Evolutionary conservation across 2,888 invertebrate species (phyloP).

Genomic region (Pristionchus japonicus): DNA sequence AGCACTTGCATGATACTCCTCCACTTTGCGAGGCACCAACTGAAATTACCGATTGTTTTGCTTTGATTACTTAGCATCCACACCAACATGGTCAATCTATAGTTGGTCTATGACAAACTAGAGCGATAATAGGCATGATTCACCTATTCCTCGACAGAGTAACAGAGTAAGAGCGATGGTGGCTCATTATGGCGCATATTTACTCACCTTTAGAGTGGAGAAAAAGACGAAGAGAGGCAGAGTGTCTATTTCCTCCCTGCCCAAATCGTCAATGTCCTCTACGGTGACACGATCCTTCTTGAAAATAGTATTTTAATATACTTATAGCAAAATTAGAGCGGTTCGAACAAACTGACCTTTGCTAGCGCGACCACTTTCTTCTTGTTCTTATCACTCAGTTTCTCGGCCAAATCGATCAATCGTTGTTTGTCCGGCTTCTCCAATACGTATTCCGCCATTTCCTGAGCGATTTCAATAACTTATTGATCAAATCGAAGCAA

Average conservation of each 20-base stretch:
- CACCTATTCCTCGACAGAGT: not conserved
- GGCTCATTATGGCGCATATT: constrained; percentile 1
- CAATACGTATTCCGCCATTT: constrained; percentile 41
- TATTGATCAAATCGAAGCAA: not conserved
- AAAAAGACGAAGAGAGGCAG: constrained; percentile 40
- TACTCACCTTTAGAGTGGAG: constrained; percentile 41
- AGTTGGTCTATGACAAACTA: not conserved
- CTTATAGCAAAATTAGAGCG: not conserved
- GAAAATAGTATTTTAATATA: not conserved
- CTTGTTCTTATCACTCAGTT: constrained; percentile 35
- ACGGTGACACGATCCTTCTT: constrained; percentile 37
- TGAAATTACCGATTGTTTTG: not conserved
- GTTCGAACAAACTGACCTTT: not conserved
- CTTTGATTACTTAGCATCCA: not conserved
- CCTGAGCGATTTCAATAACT: not conserved
- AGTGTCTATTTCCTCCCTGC: constrained; percentile 30
- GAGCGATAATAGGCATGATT: not conserved
- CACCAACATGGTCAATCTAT: not conserved
- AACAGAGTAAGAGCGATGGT: not conserved
- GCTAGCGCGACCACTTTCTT: not conserved
- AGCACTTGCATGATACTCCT: constrained; percentile 33
- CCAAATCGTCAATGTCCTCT: constrained; percentile 36
- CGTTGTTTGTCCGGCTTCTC: not conserved
- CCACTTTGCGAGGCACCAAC: not conserved
- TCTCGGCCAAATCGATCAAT: not conserved